Conservation (phyloP, 2,113 vertebrate species). For the Genyomyrus donnyi region DNA sequence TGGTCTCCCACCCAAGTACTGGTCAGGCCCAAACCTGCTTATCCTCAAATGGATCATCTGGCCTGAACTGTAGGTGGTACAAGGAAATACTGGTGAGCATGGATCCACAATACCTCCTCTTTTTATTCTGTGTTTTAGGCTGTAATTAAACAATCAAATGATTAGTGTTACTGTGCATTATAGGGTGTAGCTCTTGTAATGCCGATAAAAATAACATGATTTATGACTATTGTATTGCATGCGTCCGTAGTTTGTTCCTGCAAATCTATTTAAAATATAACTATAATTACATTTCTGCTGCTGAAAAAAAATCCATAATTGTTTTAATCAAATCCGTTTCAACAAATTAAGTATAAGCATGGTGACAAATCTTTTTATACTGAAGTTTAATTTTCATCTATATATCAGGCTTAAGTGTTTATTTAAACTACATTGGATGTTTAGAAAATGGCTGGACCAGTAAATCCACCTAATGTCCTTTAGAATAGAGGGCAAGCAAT, state of each 20-base stretch:
- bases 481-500: background rate
- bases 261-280: background rate
- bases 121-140: background rate
- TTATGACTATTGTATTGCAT: background rate
- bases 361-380: background rate
- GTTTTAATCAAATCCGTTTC: background rate
- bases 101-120: background rate
- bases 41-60: background rate
- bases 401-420: background rate
- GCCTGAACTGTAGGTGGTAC: background rate
- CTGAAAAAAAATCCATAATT: background rate
- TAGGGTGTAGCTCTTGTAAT: background rate
- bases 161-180: background rate
- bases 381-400: background rate
- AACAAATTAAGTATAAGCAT: constrained; percentile 3
- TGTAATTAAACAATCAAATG: background rate
- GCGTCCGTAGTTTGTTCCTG: background rate
- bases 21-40: background rate
- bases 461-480: background rate
- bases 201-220: background rate
- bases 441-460: background rate
- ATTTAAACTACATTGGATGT: background rate
- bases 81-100: background rate
- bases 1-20: background rate
- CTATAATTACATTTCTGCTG: background rate